phyloP scores from a whole-genome alignment of 2,888 invertebrate species.

The Drosophila paranaensis region DNA sequence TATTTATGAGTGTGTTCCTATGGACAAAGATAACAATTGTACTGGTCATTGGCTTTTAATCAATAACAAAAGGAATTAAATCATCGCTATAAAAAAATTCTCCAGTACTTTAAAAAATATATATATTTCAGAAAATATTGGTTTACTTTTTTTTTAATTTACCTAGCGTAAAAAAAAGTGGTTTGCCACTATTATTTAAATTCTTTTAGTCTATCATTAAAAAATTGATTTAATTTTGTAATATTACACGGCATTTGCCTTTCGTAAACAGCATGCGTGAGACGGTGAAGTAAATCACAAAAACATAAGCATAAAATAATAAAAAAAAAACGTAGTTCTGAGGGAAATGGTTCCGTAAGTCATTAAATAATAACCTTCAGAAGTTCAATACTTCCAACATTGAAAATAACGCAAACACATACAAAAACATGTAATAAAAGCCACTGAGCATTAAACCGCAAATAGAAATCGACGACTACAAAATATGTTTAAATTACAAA shows the following conservation, averaged over 20 bases:
- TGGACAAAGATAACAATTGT: not conserved
- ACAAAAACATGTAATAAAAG: conserved; percentile 8
- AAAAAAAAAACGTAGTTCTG: not conserved
- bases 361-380: not conserved
- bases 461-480: conserved; percentile 19
- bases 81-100: too few species aligned
- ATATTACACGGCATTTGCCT: not conserved
- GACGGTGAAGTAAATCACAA: not conserved
- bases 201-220: not conserved
- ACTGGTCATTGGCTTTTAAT: conserved; percentile 7
- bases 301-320: conserved; percentile 9
- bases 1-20: not conserved
- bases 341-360: not conserved
- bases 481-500: conserved; percentile 31
- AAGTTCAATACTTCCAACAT: not conserved
- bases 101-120: not conserved
- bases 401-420: conserved; percentile 6
- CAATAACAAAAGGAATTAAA: not conserved
- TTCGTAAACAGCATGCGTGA: conserved; percentile 3
- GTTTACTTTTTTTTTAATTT: not conserved
- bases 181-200: not conserved
- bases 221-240: not conserved
- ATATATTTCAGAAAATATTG: not conserved
- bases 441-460: conserved; percentile 29
- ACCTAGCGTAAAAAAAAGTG: not conserved